Evolutionary conservation across 2,888 invertebrate genomes (phyloP), one percentile per base, ranked within the genome.

Genomic region (Acleris holmiana): DNA sequence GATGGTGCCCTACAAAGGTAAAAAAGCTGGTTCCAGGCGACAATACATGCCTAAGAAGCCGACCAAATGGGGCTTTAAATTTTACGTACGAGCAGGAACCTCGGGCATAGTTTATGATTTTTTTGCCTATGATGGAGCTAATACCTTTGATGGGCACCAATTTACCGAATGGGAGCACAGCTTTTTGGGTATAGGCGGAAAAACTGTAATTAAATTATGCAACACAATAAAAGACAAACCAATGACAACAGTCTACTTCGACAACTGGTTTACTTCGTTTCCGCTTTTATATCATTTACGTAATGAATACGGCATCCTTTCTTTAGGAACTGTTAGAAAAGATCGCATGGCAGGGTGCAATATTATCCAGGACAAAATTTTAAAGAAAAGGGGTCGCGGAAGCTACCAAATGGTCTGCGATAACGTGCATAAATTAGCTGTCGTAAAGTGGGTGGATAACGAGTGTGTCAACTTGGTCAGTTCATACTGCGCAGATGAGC

Each of bases 1-100:
- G 67, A 68, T 68, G 51, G 67, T 70, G 46, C 67, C 67, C 7
- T 66, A 66, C 44, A 63, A 69, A 67, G 67, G 67, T 7, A 69
- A 67, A 61, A 68, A 61, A 56, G 68, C 57, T 35, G 68, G 68
- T n/a, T 62, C 46, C 44, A 57, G 69, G 50, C 63, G 48, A 51
- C 69, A 69, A 61, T 66, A 68, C 54, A 63, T 48, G 19, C 61
- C 67, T 49, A 46, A 64, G n/a, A 59, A 64, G 49, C 55, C 67
- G 8, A 46, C 57, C 18, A 65, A 68, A 4, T 23, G 23, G 23
- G 23, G 23, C 23, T 23, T 23, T 23, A 23, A 23, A 23, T 23
- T 23, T 23, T 23, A 4, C 23, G 23, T 23, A 3, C 23, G 23
- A 23, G 23, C 23, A 4, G 23, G 23, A 23, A 23, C 2, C 23